Evolutionary conservation across 2,888 invertebrate species (phyloP), one percentile per base, ranked within the genome.

Genomic region (Capitulum mitella): DNA sequence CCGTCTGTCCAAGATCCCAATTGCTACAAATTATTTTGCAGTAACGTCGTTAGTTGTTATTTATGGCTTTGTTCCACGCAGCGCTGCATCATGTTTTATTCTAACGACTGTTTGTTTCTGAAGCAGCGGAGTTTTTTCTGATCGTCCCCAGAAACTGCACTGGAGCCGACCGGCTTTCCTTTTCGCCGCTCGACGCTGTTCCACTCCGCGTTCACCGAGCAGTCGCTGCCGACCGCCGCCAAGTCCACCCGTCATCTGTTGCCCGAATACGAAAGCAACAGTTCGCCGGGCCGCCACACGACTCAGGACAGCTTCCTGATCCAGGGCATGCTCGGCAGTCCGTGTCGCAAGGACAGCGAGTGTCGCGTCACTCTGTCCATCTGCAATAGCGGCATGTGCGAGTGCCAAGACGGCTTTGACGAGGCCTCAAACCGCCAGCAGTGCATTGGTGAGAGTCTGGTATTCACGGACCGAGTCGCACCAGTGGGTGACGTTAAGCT

Each of bases 351-450:
- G 80, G 89, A 90, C 84, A 87, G 87, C 46, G 91, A 92, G 84
- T 92, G 92, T 85, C 91, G 83, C 48, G 84, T 92, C 78, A 89
- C 90, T 12, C 90, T 92, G 83, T 92, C 93, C 80, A 88, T 89
- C 81, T 94, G 94, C 85, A 88, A 90, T 0, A 87, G 89, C 78
- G 92, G 92, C 0, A 91, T 92, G 22, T 94, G 94, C 84, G 89
- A 90, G 78, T 95, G 95, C 84, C 87, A 89, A 77, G 89, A 90
- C 12, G 91, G 92, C 48, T 90, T 88, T 84, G 87, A 89, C 26
- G 89, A 90, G 83, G 89, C 90, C 48, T 86, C 89, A 77, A 90
- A 91, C 84, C 87, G 91, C 79, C 90, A 90, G 83, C 89, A 90
- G 82, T 92, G 92, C 84, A 88, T 90, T 82, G 89, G 87, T 87